Conservation (phyloP, 2,888 invertebrate genomes). For the Cephus spinipes region DNA sequence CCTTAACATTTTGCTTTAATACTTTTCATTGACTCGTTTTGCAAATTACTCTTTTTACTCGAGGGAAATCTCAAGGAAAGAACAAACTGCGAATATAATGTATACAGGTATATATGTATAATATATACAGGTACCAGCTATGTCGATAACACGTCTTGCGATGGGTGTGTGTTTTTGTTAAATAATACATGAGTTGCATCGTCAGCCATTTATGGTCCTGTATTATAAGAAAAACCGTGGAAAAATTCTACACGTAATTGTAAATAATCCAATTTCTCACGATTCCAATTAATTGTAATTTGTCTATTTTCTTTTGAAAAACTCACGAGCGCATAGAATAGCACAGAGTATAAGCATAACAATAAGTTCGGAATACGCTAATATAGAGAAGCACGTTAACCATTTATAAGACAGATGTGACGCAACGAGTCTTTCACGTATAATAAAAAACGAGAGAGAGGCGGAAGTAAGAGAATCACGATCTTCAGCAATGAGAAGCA, state of each 20-base stretch:
- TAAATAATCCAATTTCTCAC: slow-evolving; percentile 1
- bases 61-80: background rate
- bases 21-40: background rate
- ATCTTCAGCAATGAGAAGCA: background rate
- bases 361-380: background rate
- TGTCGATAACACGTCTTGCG: background rate
- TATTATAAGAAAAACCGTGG: background rate
- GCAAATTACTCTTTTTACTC: background rate
- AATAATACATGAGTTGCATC: slow-evolving; percentile 49
- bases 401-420: background rate
- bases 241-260: slow-evolving; percentile 5
- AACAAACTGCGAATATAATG: background rate
- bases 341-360: background rate
- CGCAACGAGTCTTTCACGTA: background rate
- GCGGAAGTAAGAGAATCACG: background rate
- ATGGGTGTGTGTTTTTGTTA: slow-evolving; percentile 18
- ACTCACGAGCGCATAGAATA: background rate
- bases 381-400: background rate
- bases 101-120: background rate
- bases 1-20: background rate
- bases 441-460: background rate
- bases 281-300: background rate
- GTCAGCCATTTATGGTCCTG: slow-evolving; percentile 1
- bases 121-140: background rate
- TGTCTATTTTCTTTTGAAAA: background rate